A percentile compares a stretch with the other conserved stretches of the same genome.
These are phyloP conservation scores for Leptopilina syphax DNA, from an alignment of 2,888 invertebrate genomes.

Conservation along the genomic window DNA sequence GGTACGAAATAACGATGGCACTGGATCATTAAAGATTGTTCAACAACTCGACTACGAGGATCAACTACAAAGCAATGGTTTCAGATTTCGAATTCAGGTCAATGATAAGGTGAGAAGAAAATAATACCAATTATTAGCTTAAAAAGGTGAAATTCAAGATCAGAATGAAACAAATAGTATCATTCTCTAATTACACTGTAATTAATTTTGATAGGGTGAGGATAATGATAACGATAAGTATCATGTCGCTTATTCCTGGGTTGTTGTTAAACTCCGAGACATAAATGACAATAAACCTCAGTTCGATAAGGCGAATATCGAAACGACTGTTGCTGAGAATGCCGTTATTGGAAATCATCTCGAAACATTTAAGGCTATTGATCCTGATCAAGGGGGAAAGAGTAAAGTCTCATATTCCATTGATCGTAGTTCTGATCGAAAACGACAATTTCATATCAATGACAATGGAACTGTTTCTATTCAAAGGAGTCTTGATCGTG, in stretches of 20 bases:
- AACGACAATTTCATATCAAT: constrained; percentile 95
- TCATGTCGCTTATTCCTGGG: constrained; percentile 97
- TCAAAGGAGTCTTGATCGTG: constrained; percentile 93
- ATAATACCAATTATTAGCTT: neutral
- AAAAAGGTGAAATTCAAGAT: neutral
- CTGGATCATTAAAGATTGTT: constrained; percentile 95
- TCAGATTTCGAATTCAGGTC: constrained; percentile 95
- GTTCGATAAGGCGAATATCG: constrained; percentile 95
- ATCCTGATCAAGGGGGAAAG: constrained; percentile 96
- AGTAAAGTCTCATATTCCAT: constrained; percentile 95
- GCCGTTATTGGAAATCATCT: constrained; percentile 93
- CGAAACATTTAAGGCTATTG: constrained; percentile 96
- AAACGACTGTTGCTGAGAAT: constrained; percentile 94
- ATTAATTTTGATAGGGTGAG: constrained; percentile 81
- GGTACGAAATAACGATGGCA: constrained; percentile 97
- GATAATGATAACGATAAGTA: constrained; percentile 98
- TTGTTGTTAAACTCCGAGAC: constrained; percentile 94
- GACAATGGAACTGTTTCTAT: constrained; percentile 97
- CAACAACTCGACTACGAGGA: constrained; percentile 98
- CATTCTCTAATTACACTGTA: constrained; percentile 10
- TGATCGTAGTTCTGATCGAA: constrained; percentile 93
- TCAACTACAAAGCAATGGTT: constrained; percentile 95
- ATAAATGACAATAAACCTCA: constrained; percentile 98
- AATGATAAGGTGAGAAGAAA: constrained; percentile 88
- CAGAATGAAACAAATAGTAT: neutral